Evolutionary conservation across 2,113 vertebrate genomes (phyloP).

Genomic region (Crotalus tigris): DNA sequence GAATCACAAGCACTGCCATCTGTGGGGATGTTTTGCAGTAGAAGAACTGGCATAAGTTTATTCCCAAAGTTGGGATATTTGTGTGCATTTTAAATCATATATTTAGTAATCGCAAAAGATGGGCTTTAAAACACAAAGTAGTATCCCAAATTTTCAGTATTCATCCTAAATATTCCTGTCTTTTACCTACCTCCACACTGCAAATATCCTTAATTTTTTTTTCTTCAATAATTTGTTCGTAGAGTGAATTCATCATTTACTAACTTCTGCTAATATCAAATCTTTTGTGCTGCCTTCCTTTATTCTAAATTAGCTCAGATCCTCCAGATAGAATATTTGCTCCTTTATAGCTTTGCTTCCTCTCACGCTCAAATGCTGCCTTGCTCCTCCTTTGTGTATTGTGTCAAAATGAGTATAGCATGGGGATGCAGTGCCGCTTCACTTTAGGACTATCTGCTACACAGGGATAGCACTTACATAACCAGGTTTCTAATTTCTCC

Average conservation of each 20-base stretch:
- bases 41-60: background rate
- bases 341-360: background rate
- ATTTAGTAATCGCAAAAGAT: background rate
- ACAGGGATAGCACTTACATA: background rate
- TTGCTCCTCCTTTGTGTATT: background rate
- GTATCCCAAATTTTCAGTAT: background rate
- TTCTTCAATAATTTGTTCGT: background rate
- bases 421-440: background rate
- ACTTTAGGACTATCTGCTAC: background rate
- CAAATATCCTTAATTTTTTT: background rate
- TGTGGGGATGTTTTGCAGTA: background rate
- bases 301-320: background rate
- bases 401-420: background rate
- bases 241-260: background rate
- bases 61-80: background rate
- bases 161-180: background rate
- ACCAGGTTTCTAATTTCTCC: background rate
- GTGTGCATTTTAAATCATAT: background rate
- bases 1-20: background rate
- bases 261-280: background rate
- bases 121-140: background rate
- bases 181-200: background rate
- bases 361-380: background rate
- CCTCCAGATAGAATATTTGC: background rate
- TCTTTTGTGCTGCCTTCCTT: background rate